Evolutionary conservation across 2,888 invertebrate genomes (phyloP).

Genomic region (Venusia cambrica): DNA sequence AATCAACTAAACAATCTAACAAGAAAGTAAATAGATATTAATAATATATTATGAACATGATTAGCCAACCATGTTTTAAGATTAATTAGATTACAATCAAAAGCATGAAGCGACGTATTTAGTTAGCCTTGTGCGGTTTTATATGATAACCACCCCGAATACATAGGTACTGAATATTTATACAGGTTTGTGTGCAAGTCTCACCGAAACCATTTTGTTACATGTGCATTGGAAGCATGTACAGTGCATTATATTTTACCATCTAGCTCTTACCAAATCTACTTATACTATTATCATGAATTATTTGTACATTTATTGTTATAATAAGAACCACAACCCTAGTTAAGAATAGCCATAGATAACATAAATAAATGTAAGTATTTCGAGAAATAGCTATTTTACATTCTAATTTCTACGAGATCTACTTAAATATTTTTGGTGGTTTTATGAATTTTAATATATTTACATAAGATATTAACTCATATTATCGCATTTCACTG

Average conservation of each 20-base stretch:
- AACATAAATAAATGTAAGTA: slow-evolving; percentile 10
- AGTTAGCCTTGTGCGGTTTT: too few species aligned
- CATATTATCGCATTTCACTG: slow-evolving; percentile 26
- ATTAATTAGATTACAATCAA: too few species aligned
- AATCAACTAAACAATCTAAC: slow-evolving; percentile 25
- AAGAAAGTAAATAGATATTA: slow-evolving; percentile 16
- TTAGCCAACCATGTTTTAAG: too few species aligned
- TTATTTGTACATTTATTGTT: slow-evolving; percentile 16
- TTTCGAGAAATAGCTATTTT: slow-evolving; percentile 28
- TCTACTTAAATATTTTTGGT: slow-evolving; percentile 32
- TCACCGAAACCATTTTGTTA: too few species aligned
- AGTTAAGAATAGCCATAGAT: slow-evolving; percentile 12
- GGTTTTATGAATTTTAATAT: not conserved
- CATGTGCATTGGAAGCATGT: slow-evolving; percentile 43
- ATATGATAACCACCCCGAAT: too few species aligned
- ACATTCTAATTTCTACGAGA: slow-evolving; percentile 38
- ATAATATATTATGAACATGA: too few species aligned
- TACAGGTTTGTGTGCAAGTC: too few species aligned
- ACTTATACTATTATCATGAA: slow-evolving; percentile 15
- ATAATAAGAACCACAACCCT: slow-evolving; percentile 28
- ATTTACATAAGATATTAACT: not conserved
- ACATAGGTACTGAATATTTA: too few species aligned
- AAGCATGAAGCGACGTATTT: too few species aligned
- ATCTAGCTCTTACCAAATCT: slow-evolving; percentile 22
- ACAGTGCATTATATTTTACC: slow-evolving; percentile 37